These are phyloP conservation scores for Macaria liturata DNA, from an alignment of 2,888 invertebrate genomes.

Conservation along the genomic window DNA sequence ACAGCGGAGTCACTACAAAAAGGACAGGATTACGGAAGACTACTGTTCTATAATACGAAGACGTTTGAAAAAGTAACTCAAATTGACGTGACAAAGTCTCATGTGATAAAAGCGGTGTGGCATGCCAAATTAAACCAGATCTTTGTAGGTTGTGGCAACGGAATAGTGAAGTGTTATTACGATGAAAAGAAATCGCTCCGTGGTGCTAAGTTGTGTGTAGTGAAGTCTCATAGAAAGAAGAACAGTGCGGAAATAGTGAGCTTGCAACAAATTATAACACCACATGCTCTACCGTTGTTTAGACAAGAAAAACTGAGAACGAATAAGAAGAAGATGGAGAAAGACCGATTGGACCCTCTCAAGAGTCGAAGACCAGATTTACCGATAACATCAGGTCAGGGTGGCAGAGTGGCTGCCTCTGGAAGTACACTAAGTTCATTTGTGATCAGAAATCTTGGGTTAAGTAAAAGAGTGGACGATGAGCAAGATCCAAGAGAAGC, in stretches of 20 bases:
- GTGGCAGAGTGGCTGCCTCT: slow-evolving; percentile 96
- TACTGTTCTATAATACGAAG: slow-evolving; percentile 91
- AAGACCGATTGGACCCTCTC: slow-evolving; percentile 93
- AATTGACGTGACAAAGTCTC: slow-evolving; percentile 90
- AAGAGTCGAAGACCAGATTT: slow-evolving; percentile 92
- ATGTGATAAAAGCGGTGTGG: slow-evolving; percentile 95
- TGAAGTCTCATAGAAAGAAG: slow-evolving; percentile 90
- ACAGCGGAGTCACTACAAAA: slow-evolving; percentile 93
- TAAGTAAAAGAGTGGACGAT: slow-evolving; percentile 95
- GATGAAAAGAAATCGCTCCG: slow-evolving; percentile 93
- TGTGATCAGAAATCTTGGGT: slow-evolving; percentile 96
- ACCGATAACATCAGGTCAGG: slow-evolving; percentile 94
- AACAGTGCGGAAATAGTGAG: slow-evolving; percentile 94
- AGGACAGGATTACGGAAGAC: slow-evolving; percentile 84
- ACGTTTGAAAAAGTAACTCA: slow-evolving; percentile 89
- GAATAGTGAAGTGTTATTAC: slow-evolving; percentile 94
- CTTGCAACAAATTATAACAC: slow-evolving; percentile 97
- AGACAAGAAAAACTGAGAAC: slow-evolving; percentile 95
- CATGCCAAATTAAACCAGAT: slow-evolving; percentile 99
- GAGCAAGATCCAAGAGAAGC: slow-evolving; percentile 98
- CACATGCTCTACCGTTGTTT: slow-evolving; percentile 97
- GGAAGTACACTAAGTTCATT: slow-evolving; percentile 98
- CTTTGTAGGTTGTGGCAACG: slow-evolving; percentile 95
- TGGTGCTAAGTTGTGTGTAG: slow-evolving; percentile 95
- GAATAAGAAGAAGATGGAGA: slow-evolving; percentile 95